phyloP scores from a whole-genome alignment of 2,888 invertebrate genomes.

The Erpobdella octoculata region DNA sequence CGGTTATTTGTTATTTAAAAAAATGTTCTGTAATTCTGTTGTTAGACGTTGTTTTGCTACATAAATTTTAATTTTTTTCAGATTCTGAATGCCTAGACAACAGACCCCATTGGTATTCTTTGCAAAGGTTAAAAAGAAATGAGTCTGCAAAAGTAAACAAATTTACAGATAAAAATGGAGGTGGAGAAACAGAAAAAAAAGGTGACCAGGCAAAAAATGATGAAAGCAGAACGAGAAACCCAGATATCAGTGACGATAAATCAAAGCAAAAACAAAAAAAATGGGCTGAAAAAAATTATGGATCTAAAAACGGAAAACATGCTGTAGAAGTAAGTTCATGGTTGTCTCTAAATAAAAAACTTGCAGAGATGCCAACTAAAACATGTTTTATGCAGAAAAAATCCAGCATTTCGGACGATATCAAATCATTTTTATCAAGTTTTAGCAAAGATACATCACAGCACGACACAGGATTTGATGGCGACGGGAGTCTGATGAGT shows the following conservation, averaged over 20 bases:
- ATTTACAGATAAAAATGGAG: not conserved
- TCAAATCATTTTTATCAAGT: no score
- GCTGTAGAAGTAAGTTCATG: not conserved
- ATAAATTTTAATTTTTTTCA: no score
- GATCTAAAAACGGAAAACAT: not conserved
- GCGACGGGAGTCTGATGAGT: not conserved
- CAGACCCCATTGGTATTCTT: conserved; percentile 57
- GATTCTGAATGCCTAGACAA: conserved; percentile 52
- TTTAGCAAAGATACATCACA: not conserved
- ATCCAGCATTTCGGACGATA: no score
- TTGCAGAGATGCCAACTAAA: no score
- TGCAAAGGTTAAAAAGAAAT: conserved; percentile 38
- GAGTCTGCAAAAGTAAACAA: not conserved
- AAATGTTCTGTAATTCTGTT: no score
- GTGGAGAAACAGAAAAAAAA: not conserved
- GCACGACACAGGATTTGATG: not conserved
- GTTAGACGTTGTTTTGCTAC: no score
- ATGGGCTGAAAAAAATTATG: not conserved
- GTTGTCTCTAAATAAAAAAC: no score
- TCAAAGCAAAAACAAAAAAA: not conserved
- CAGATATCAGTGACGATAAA: not conserved
- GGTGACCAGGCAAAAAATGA: not conserved
- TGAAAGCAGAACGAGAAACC: not conserved
- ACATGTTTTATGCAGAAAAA: no score
- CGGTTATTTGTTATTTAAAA: no score